A percentile compares a stretch with the other conserved stretches of the same genome.
Evolutionary conservation across 2,113 vertebrate genomes (phyloP).

Genomic region (Dolichallabes microphthalmus): DNA sequence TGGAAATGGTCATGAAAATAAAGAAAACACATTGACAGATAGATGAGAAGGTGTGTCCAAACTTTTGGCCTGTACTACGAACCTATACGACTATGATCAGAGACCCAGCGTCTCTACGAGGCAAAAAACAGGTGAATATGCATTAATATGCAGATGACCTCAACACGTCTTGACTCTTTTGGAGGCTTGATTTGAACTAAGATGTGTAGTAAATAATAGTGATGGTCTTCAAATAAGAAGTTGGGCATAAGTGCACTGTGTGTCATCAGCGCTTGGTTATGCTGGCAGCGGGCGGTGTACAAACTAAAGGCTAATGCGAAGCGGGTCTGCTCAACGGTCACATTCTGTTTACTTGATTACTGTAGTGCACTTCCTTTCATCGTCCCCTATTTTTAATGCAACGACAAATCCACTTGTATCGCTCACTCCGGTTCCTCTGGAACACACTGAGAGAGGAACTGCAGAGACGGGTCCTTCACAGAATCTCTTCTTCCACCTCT

Average conservation of each 20-base stretch:
- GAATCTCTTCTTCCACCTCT: not conserved
- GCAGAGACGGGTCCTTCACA: too few relatives aligned
- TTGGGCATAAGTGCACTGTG: not conserved
- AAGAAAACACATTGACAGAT: too few relatives aligned
- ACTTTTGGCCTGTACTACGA: too few relatives aligned
- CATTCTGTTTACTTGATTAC: not conserved
- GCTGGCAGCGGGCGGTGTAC: not conserved
- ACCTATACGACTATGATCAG: too few relatives aligned
- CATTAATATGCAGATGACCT: too few relatives aligned
- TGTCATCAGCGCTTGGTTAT: not conserved
- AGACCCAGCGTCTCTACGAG: too few relatives aligned
- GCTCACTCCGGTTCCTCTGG: not conserved
- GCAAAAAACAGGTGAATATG: too few relatives aligned
- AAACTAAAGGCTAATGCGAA: not conserved
- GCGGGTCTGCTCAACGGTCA: not conserved
- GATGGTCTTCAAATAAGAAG: not conserved
- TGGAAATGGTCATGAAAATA: too few relatives aligned
- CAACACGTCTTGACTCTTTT: not conserved
- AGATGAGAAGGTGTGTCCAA: too few relatives aligned
- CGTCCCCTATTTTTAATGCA: not conserved
- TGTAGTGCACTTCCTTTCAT: not conserved
- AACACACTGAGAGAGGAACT: not conserved
- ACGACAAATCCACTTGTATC: not conserved
- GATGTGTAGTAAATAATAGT: not conserved
- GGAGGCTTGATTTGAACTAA: not conserved